Base-by-base conservation (phyloP, 2,113 vertebrate species). In the Aleadryas rufinucha region DNA sequence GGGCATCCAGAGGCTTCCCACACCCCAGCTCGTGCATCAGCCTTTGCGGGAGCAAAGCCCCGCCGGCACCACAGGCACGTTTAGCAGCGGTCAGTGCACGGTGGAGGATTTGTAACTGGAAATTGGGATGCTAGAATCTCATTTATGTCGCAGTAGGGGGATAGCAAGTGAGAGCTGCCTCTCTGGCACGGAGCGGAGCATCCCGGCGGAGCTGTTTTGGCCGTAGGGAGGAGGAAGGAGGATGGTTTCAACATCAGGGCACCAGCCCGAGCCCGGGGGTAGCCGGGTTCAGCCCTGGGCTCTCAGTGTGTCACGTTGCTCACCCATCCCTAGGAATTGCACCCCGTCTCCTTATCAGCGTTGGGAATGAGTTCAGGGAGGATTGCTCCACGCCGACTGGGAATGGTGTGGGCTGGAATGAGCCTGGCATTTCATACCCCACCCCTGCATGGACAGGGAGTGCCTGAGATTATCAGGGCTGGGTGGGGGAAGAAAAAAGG, bases 41-140 rank as follows among this genome's bases (percentile, higher is more conserved):
- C 16, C 1, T 14, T 42, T 7, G 53, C 1, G 4, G 19, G 44
- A 60, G 68, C 64, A 4, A 3, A 78, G 75, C 33, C 35, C 47
- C 4, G 35, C 57, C 4, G 5, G 65, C 44, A 28, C 85, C 23
- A 13, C 41, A 1, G 92, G 85, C 50, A 1, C 30, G 4, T 84
- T 91, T 70, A 94, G 68, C 89, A 28, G 4, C 6, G 24, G 79
- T 10, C 82, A 64, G 88, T 0, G 31, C 74, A 4, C 3, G 53
- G 85, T 1, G 1, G 37, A 83, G 68, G 83, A 6, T 65, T 80
- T 88, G 78, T 72, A 65, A 88, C 96, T 95, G 79, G 90, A 79
- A 87, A 88, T 72, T 17, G 10, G 57, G 75, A 77, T 56, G 79
- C 79, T 65, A 88, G 83, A 92, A 88, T 80, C 93, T 86, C 94